Base-by-base conservation (phyloP, 2,113 vertebrate species). In the Hydrochoerus hydrochaeris region DNA sequence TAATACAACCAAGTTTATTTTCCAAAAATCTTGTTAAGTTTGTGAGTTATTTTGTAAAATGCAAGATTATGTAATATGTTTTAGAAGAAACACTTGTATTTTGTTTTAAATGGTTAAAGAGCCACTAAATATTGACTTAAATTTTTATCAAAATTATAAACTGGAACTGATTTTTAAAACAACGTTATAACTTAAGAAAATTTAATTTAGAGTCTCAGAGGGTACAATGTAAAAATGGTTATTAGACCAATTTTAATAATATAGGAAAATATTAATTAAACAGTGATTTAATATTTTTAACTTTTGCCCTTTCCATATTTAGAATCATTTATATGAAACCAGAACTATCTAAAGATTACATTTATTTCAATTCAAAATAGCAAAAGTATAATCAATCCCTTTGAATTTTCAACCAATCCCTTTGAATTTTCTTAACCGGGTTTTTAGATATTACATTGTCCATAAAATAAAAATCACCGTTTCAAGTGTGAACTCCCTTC, bases 101-200 rank as follows among this genome's bases (percentile, higher is more conserved):
- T 86, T 14, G 32, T 46, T 96, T 88, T 38, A 89, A 65, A 71
- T 44, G 81, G 22, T 26, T 90, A 62, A 57, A 9, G 58, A 24
- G 38, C 6, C 16, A 52, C 9, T 54, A 77, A 78, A 49, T 77
- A 49, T 78, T 49, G 28, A 49, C 44, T 49, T 78, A 80, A 86
- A 65, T 44, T 85, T 94, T 87, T 90, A 26, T 63, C 52, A 87
- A 35, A 75, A 52, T 84, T 90, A 1, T 82, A 83, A 77, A 54
- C 26, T 82, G 5, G 22, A 91, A 63, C 32, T 75, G 88, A 87
- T 14, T 92, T 90, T 92, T 92, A 58, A 69, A 95, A 75, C 26
- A 71, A 54, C 17, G 65, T 95, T 86, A 35, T n/a, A 77, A 73
- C 11, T 97, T 62, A 89, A 41, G 67, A 46, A 85, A 93, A 85